A percentile compares a stretch with the other conserved stretches of the same genome.
These are phyloP conservation scores for Parotocinclus haroldoi DNA, from an alignment of 2,797 vertebrate species.

Conservation along the genomic window DNA sequence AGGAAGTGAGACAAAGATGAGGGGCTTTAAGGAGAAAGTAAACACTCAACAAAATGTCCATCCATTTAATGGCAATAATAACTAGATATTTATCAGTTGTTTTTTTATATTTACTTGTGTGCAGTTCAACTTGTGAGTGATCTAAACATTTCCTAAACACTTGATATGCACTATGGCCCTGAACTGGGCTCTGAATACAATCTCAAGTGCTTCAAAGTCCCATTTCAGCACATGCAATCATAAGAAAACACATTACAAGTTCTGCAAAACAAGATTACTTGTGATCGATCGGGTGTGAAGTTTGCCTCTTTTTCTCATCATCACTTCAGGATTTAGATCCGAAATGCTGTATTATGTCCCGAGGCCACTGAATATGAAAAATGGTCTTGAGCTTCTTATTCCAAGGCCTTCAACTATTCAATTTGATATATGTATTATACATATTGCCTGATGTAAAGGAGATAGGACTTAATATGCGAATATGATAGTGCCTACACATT, in stretches of 20 bases:
- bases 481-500: slow-evolving; percentile 6
- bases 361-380: slow-evolving; percentile 44
- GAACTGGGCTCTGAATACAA: slow-evolving; percentile 1
- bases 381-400: slow-evolving; percentile 36
- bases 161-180: slow-evolving; percentile 6
- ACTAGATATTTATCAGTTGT: background rate
- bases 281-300: slow-evolving; percentile 46
- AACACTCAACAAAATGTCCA: slow-evolving; percentile 21
- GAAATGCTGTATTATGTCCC: slow-evolving; percentile 43
- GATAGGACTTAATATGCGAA: slow-evolving; percentile 19
- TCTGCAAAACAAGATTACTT: slow-evolving; percentile 46
- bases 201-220: slow-evolving; percentile 27
- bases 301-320: slow-evolving; percentile 40
- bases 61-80: slow-evolving; percentile 14
- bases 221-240: slow-evolving; percentile 43
- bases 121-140: background rate
- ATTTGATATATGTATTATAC: slow-evolving; percentile 31
- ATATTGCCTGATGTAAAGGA: slow-evolving; percentile 26
- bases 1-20: slow-evolving; percentile 16
- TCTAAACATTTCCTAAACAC: slow-evolving; percentile 20
- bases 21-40: slow-evolving; percentile 19
- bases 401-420: slow-evolving; percentile 24
- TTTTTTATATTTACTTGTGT: background rate
- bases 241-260: slow-evolving; percentile 46
- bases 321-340: slow-evolving; percentile 39